Evolutionary conservation across 2,888 invertebrate species (phyloP), one percentile per base, ranked within the genome.

Genomic region (Polyploca ridens): DNA sequence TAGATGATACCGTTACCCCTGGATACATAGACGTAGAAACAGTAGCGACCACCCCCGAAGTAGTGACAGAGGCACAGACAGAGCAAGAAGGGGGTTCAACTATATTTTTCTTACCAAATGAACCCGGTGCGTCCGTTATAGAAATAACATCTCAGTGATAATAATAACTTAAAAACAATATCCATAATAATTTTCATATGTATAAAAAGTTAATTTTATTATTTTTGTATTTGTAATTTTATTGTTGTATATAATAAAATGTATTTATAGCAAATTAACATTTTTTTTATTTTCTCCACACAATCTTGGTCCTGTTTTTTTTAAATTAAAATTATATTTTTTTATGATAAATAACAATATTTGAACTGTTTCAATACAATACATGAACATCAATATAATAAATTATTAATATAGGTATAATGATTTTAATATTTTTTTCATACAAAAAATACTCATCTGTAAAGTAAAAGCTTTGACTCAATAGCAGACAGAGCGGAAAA

Each of bases 41-140:
- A 14, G 49, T 71, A 27, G 58, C 49, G 7, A 16, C 49, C 16
- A 49, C 49, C 49, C 16, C 49, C 7, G 11, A 49, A 16, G n/a
- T 49, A 16, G 49, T 49, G 5, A 13, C 38, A 4, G 38, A 19
- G 13, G 38, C n/a, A 6, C 13, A 35, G 8, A 65, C 68, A 27
- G 72, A 64, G 16, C 8, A 7, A 54, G 54, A 19, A 19, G 6
- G 54, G 19, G 19, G 16, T 8, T 14, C 7, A 10, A 16, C 49
- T 49, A 49, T 16, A 58, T 64, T 85, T 14, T 68, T 79, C 13
- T 62, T 85, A 49, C 84, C 86, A 14, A 73, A 72, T 19, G 91
- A 92, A 77, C 68, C 77, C 4, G 91, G 89, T 57, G 91, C 93
- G 27, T 73, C 85, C 16, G 76, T 93, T 16, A 75, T 93, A 64